phyloP scores from a whole-genome alignment of 2,797 vertebrate genomes.

The Ambastaia sidthimunki region DNA sequence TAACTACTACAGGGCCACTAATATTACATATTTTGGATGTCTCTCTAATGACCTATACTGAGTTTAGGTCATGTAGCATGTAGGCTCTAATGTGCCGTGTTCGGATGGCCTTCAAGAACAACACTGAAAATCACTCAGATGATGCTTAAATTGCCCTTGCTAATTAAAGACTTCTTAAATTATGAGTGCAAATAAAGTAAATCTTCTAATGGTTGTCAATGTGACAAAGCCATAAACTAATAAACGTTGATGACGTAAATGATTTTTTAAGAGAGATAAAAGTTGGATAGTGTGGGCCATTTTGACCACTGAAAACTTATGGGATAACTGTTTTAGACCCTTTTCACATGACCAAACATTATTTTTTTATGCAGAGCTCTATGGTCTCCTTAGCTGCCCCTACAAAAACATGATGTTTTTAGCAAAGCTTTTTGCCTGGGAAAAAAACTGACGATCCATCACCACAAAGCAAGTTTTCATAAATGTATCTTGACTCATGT shows the following conservation, averaged over 20 bases:
- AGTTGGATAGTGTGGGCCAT: background rate
- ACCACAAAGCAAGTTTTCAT: background rate
- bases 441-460: background rate
- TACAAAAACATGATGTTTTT: background rate
- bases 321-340: background rate
- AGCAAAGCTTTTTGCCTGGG: background rate
- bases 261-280: background rate
- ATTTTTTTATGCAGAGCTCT: background rate
- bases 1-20: background rate
- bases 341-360: background rate
- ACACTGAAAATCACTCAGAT: background rate
- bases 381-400: background rate
- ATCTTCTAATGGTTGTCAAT: background rate
- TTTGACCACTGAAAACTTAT: background rate
- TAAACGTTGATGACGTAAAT: conserved; percentile 1
- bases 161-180: background rate
- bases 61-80: background rate
- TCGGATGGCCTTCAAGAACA: background rate
- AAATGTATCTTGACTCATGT: background rate
- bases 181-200: conserved; percentile 2
- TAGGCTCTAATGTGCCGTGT: background rate
- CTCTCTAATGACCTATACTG: background rate
- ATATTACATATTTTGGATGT: background rate
- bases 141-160: background rate
- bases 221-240: background rate